Base-by-base conservation (phyloP, 2,888 invertebrate species). In the Pammene fasciana region DNA sequence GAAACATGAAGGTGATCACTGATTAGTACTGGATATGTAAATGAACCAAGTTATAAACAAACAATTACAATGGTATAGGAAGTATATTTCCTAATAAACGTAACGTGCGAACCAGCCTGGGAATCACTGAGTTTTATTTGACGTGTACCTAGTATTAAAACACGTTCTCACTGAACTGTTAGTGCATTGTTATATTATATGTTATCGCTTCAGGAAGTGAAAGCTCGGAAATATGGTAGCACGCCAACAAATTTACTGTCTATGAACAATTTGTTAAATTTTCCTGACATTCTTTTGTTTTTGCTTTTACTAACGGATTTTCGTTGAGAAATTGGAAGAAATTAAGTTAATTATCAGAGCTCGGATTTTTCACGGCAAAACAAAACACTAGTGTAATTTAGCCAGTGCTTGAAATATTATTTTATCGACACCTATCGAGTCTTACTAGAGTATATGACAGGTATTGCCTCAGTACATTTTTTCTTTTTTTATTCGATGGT, bases 191-290 rank as follows among this genome's bases (percentile, higher is more conserved):
- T 68, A 38, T 64, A 41, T 36, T 52, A 68, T 68, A 52, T 41
- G 38, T 59, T 68, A 70, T 65, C 59, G 59, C 34, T 59, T 9
- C 41, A 52, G 68, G 65, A 70, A 70, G 59, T 54, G 65, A 70
- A 70, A 70, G 68, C 46, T 59, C 26, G 38, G 46, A 59, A 65
- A 52, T 36, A 62, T 11, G 38, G 14, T 50, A 50, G 36, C 48
- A 38, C 50, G 50, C 13, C 16, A 41, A 9, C 14, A 4, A 50
- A 18, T 38, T 10, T 34, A 56, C 61, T 61, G 46, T 14, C 46
- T 55, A 26, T 16, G 34, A 45, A 38, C 48, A 5, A 57, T 54
- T 34, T 36, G 56, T 55, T 67, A 61, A 46, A 60, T 36, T 62
- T 41, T 48, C 13, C 18, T 50, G 16, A 26, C 62, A 48, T 56